Conservation (phyloP, 2,888 invertebrate species). For the Pristionchus mayeri region DNA sequence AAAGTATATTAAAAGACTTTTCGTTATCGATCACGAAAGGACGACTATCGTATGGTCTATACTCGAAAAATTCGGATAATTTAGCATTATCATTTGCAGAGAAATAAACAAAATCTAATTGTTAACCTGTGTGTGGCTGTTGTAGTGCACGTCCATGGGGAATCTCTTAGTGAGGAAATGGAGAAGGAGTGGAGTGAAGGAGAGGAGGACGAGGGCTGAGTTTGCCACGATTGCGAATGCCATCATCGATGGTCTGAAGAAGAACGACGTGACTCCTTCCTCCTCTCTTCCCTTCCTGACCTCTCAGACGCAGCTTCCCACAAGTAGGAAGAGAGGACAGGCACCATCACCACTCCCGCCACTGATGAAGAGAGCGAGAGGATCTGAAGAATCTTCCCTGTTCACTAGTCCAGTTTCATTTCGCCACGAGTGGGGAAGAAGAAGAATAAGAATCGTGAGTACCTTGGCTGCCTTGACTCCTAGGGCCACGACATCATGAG, state of each 20-base stretch:
- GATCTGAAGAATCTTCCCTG: too few species aligned
- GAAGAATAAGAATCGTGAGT: slow-evolving; percentile 55
- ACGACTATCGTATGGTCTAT: too few species aligned
- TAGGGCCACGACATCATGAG: slow-evolving; percentile 64
- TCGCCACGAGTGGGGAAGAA: background rate
- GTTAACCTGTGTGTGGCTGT: slow-evolving; percentile 65
- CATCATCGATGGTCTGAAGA: slow-evolving; percentile 49
- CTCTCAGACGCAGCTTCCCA: slow-evolving; percentile 70
- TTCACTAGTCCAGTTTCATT: background rate
- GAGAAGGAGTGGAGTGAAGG: slow-evolving; percentile 73
- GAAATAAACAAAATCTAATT: too few species aligned
- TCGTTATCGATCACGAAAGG: too few species aligned
- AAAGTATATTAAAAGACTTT: background rate
- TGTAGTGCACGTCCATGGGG: slow-evolving; percentile 72
- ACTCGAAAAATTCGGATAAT: too few species aligned
- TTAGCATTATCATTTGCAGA: too few species aligned
- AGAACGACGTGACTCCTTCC: background rate
- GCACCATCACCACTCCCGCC: slow-evolving; percentile 72
- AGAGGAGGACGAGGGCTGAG: slow-evolving; percentile 68
- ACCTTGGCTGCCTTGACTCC: slow-evolving; percentile 72
- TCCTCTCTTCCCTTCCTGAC: background rate
- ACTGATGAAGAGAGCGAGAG: slow-evolving; percentile 71
- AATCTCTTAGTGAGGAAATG: slow-evolving; percentile 74
- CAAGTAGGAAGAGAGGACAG: slow-evolving; percentile 68
- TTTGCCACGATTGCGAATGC: slow-evolving; percentile 67